phyloP scores from a whole-genome alignment of 2,888 invertebrate species.

The Hirudinaria manillensis region DNA sequence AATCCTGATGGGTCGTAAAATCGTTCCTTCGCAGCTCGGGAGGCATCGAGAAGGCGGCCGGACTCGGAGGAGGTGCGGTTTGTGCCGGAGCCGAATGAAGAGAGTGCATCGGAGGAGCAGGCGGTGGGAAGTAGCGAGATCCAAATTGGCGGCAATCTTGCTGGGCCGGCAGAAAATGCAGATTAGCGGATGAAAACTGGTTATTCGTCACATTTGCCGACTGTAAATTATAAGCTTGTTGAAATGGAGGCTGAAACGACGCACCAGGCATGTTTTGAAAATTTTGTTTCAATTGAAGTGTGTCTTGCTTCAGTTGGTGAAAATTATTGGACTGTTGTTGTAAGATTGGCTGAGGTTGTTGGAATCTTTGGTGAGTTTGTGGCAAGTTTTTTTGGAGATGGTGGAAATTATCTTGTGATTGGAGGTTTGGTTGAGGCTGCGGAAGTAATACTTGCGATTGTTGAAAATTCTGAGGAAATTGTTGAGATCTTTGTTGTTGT shows the following conservation, averaged over 20 bases:
- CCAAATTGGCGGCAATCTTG: too few relatives aligned
- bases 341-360: constrained; percentile 24
- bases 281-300: constrained; percentile 30
- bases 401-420: constrained; percentile 31
- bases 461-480: constrained; percentile 6
- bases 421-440: constrained; percentile 31
- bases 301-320: constrained; percentile 34
- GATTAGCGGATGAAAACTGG: too few relatives aligned
- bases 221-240: constrained; percentile 23
- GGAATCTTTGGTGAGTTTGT: constrained; percentile 9
- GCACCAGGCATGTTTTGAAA: too few relatives aligned
- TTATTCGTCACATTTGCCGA: constrained; percentile 4
- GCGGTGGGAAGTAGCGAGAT: too few relatives aligned
- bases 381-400: not conserved
- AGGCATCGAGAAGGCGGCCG: too few relatives aligned
- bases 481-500: constrained; percentile 27
- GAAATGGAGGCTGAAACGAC: constrained; percentile 32
- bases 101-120: too few relatives aligned
- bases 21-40: not conserved
- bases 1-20: not conserved
- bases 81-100: not conserved
- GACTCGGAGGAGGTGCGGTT: not conserved
- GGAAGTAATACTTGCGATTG: not conserved
- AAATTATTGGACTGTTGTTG: constrained; percentile 28
- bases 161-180: too few relatives aligned